Base-by-base conservation (phyloP, 2,113 vertebrate genomes). In the Callopanchax toddi region DNA sequence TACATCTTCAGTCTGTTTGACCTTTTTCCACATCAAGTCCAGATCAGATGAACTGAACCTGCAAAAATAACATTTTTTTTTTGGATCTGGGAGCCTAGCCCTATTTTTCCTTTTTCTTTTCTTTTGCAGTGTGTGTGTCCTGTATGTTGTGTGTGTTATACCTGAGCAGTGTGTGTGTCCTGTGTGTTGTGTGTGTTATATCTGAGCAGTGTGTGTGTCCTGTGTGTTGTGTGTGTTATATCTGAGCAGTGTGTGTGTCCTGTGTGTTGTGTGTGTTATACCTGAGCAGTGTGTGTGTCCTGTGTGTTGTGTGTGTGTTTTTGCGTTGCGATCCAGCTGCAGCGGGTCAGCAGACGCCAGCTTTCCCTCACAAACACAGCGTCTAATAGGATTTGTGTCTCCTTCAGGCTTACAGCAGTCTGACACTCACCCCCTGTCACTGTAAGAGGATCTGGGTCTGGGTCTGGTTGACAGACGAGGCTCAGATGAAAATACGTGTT, bases 331-430 rank as follows among this genome's bases (percentile, higher is more conserved):
- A 48, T 29, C 44, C n/a, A 70, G 71, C 34, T 51, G 29, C 43
- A 67, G 61, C 12, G 18, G 60, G 76, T 74, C 67, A 61, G 39
- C 23, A 55, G 40, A 44, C 46, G 21, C 18, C 43, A 44, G 39
- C 18, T 29, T 13, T 2, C 13, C 20, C 39, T 17, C 50, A 58
- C 56, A 45, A 48, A 36, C 48, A 43, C 39, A 48, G 21, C n/a
- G 1, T 13, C 15, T 55, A 77, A 73, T 80, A 62, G 74, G 76
- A 75, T 76, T 77, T 66, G 4, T 22, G 61, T 74, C 25, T 71
- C 72, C 34, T 68, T 74, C 50, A 15, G 52, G 22, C 52, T 51
- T 68, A 60, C 51, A n/a, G 26, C 45, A 36, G 48, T 39, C 65
- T 69, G 50, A 32, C 46, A 36, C 66, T 72, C 64, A 54, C 50